Evolutionary conservation across 2,113 vertebrate genomes (phyloP).

Genomic region (Myiozetetes cayanensis): DNA sequence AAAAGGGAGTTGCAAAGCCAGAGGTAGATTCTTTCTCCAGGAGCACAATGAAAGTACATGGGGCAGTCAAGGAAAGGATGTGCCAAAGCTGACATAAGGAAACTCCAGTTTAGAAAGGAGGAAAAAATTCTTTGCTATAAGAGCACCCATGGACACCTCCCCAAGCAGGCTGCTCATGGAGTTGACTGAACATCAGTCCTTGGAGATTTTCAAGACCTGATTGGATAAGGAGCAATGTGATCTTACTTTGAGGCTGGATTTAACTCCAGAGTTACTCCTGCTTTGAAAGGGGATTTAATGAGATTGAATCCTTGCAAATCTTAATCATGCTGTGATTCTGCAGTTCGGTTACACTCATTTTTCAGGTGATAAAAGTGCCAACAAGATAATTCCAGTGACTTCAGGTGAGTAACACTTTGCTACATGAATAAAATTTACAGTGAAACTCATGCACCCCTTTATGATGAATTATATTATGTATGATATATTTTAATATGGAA

Average conservation of each 20-base stretch:
- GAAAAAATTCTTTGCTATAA: background rate
- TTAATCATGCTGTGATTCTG: background rate
- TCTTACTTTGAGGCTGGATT: background rate
- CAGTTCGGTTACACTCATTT: background rate
- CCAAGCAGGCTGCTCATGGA: background rate
- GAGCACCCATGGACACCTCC: background rate
- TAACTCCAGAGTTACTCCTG: background rate
- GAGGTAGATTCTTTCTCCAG: background rate
- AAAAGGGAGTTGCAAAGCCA: background rate
- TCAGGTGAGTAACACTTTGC: background rate
- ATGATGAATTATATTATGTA: background rate
- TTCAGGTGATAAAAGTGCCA: background rate
- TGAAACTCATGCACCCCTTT: background rate
- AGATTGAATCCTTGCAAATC: background rate
- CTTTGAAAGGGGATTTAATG: background rate
- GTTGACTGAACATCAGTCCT: background rate
- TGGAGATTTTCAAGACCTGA: background rate
- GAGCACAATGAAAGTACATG: background rate
- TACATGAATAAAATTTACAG: background rate
- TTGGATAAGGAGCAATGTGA: background rate
- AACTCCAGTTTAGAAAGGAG: background rate
- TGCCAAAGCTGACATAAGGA: background rate
- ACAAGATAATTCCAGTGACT: background rate
- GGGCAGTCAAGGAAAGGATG: background rate
- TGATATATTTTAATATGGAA: background rate